Conservation (phyloP, 2,797 vertebrate genomes). For the Otus scops region DNA sequence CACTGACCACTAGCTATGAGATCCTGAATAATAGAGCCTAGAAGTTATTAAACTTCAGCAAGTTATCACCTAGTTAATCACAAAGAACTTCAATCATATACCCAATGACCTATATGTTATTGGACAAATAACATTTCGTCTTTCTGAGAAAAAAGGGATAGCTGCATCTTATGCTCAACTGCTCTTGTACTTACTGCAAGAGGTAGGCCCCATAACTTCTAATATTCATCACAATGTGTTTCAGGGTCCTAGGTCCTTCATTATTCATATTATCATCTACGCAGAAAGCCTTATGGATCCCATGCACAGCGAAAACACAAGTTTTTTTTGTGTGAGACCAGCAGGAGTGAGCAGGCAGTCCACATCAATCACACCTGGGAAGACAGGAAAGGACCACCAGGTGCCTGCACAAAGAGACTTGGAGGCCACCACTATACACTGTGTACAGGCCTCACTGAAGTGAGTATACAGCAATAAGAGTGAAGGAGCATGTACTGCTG, state of each 20-base stretch:
- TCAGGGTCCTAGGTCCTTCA: neutral
- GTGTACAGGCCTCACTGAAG: neutral
- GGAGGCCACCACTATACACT: accelerated
- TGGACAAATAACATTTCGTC: neutral
- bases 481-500: neutral
- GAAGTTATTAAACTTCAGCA: neutral
- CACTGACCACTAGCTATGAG: neutral
- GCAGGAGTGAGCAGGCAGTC: neutral
- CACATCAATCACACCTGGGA: neutral
- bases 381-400: neutral
- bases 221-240: neutral
- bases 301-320: neutral
- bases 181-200: neutral
- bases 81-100: neutral
- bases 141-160: neutral
- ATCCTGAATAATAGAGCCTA: neutral
- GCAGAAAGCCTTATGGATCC: neutral
- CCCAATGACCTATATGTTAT: neutral
- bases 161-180: neutral
- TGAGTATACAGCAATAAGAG: too few relatives aligned
- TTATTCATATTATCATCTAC: neutral
- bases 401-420: accelerated
- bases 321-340: accelerated
- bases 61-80: neutral
- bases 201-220: neutral